Percentiles rank a stretch among this genome's conserved stretches.
These are phyloP conservation scores for Onychorhynchus coronatus DNA, from an alignment of 2,113 vertebrate genomes.

Conservation along the genomic window DNA sequence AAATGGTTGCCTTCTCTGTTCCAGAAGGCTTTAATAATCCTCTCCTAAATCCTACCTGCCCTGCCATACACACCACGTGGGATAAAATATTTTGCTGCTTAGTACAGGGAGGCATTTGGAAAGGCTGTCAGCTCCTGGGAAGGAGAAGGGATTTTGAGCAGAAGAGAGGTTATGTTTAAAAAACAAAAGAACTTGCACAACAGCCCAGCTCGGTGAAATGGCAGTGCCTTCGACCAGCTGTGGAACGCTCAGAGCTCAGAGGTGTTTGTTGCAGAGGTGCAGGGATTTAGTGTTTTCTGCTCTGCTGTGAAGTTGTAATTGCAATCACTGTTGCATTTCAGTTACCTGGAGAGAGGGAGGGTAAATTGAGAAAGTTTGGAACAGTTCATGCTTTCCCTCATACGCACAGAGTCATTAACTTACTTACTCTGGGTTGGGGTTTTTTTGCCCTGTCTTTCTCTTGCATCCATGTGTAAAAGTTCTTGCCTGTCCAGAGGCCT, in stretches of 20 bases:
- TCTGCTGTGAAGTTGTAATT: background rate
- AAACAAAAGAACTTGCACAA: background rate
- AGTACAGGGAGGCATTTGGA: background rate
- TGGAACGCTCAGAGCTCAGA: background rate
- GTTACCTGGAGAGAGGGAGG: background rate
- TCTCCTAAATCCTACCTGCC: background rate
- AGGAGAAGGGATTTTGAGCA: background rate
- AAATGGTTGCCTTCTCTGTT: background rate
- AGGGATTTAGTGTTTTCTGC: background rate
- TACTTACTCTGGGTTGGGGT: background rate
- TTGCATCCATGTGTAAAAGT: background rate
- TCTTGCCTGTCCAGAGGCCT: background rate
- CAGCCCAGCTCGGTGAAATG: background rate
- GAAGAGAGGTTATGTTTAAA: background rate
- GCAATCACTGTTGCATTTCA: background rate
- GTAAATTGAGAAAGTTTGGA: background rate
- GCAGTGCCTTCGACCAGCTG: background rate
- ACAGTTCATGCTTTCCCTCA: background rate
- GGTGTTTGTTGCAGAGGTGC: background rate
- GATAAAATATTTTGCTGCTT: background rate
- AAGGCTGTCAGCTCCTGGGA: background rate
- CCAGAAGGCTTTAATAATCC: background rate
- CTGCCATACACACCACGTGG: background rate
- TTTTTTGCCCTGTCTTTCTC: background rate
- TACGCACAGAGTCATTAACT: background rate